Base-by-base conservation (phyloP, 2,113 vertebrate genomes). In the Bufo bufo region DNA sequence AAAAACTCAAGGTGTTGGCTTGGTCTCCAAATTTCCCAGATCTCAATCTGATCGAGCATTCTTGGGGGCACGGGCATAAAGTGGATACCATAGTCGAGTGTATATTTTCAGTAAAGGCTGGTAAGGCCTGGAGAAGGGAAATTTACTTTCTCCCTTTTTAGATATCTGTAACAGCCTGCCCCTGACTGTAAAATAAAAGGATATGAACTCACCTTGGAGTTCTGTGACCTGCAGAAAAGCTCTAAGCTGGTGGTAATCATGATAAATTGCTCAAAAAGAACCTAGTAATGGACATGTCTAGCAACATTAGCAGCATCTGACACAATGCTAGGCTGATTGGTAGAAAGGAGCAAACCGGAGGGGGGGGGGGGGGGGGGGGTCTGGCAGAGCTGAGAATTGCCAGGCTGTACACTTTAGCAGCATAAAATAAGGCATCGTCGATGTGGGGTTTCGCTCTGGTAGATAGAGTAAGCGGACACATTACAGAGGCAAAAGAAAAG, bases 201-300 rank as follows among this genome's bases (percentile, higher is more conserved):
- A 74, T 74, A 8, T 74, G 71, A 74, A 47, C 71, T 74, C 71
- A 74, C 71, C 71, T 74, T 74, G 43, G 71, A 74, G 45, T 47
- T 74, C 14, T 74, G 71, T 74, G 71, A 74, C 71, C 71, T 74
- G 71, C 49, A 74, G 13, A 74, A 74, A 74, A 74, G 71, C 71
- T 74, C 71, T 74, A 74, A 74, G 45, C 71, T 74, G 71, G 49
- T 77, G 49, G 75, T 52, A 77, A 77, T 77, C 75, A 52, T 77
- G 75, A 77, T 77, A 52, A 77, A 77, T 52, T 77, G 75, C 47
- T 52, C 19, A 52, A 77, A 77, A 77, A 50, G 75, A 77, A 77
- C 17, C 75, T n/a, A n/a, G 75, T 77, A 77, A 77, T 77, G 75
- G 75, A 50, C 47, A 20, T 77, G 75, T 52, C 75, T 77, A 52